Base-by-base conservation (phyloP, 1,140 invertebrate species). In the Zeugodacus cucurbitae region DNA sequence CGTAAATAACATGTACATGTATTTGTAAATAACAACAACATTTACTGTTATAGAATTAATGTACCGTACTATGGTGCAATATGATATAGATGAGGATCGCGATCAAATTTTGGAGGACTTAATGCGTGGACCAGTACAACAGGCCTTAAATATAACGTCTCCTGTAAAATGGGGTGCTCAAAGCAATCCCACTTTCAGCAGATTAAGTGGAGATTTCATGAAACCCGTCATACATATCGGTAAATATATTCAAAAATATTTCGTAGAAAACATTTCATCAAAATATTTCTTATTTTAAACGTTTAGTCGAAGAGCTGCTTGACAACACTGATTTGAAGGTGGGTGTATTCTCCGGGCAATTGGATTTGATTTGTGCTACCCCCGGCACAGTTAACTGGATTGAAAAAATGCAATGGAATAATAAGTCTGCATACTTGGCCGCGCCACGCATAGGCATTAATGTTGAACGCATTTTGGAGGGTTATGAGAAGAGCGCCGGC, bases 171-270 rank as follows among this genome's bases (percentile, higher is more conserved):
- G 96, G 96, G 95, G 95, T 59, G 91, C 90, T 8, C 95, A 96
- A 90, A 95, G 95, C 8, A 89, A 89, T 6, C 37, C 88, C 0
- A 97, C 98, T 0, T 98, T 97, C 92, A 88, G 90, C 57, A 93
- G 91, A 20, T 94, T 97, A 41, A 89, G 87, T 26, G 95, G 89
- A 29, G 97, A 98, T 91, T 98, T 98, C 90, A 98, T 98, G 97
- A 97, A 97, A 91, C 96, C 97, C 20, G 97, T 97, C 37, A 95
- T 96, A 17, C 91, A 96, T 70, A 94, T 96, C 90, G 95, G 96
- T 96, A 91, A 92, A 57, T 44, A 78, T 26, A 14, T 37, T 20
- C 14, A 20, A 44, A 70, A 0, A 14, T 59, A 3, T 32, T 62
- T 82, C 6, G 0, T 1, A n/a, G 48, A 87, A 37, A 32, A 78